Conservation (phyloP, 2,797 vertebrate species). For the Xenentodon cancila region DNA sequence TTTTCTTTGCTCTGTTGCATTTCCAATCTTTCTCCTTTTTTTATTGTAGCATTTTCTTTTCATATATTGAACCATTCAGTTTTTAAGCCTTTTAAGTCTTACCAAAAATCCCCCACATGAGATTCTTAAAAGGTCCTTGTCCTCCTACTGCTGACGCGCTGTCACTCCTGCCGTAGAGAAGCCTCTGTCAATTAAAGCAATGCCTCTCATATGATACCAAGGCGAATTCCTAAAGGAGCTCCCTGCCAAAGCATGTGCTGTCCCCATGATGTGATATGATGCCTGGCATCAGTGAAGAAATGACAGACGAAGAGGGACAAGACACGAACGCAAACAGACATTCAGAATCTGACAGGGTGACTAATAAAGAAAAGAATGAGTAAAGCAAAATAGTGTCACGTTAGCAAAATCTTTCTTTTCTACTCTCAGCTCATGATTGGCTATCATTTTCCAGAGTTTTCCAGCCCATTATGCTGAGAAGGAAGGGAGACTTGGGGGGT, state of each 20-base stretch:
- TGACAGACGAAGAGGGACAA: constrained; percentile 30
- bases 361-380: constrained; percentile 15
- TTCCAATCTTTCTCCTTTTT: too few relatives aligned
- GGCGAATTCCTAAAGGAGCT: constrained; percentile 57
- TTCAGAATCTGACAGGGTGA: constrained; percentile 30
- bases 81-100: background rate
- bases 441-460: constrained; percentile 43
- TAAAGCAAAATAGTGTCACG: background rate
- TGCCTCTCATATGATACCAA: constrained; percentile 56
- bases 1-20: too few relatives aligned
- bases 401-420: constrained; percentile 12
- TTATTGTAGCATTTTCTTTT: background rate
- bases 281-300: constrained; percentile 53
- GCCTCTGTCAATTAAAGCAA: constrained; percentile 56
- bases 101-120: background rate
- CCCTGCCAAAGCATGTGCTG: constrained; percentile 62
- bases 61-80: background rate
- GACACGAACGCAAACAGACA: constrained; percentile 40
- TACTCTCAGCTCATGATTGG: constrained; percentile 40
- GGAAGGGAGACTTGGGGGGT: constrained; percentile 19
- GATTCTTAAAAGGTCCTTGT: constrained; percentile 8
- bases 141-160: constrained; percentile 1
- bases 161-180: constrained; percentile 12
- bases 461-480: constrained; percentile 35
- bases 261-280: constrained; percentile 54